A percentile compares a stretch with the other conserved stretches of the same genome.
phyloP scores from a whole-genome alignment of 2,888 invertebrate species.

The Papilio elwesi region DNA sequence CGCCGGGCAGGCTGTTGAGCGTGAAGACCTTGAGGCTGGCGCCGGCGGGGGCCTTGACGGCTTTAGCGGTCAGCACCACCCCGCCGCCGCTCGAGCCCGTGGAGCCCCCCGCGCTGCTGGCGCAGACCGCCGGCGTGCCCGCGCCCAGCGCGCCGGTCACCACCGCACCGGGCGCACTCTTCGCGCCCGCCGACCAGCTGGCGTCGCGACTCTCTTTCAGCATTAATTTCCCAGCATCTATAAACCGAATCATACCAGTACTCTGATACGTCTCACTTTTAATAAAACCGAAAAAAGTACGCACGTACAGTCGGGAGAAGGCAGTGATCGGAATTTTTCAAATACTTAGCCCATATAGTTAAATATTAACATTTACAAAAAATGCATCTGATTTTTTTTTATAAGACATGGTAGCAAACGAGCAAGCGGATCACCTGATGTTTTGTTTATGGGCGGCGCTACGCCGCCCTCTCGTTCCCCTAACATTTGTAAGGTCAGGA shows the following conservation, averaged over 20 bases:
- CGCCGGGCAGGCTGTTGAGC: conserved; percentile 47
- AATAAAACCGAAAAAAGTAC: too few species aligned
- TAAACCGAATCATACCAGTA: conserved; percentile 50
- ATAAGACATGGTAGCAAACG: too few species aligned
- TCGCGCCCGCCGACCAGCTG: conserved; percentile 3
- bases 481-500: too few species aligned
- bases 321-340: too few species aligned
- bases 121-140: conserved; percentile 18
- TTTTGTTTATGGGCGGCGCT: too few species aligned
- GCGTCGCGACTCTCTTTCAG: conserved; percentile 80
- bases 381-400: too few species aligned
- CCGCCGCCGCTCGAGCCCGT: conserved; percentile 43
- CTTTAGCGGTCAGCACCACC: conserved; percentile 58
- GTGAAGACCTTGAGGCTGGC: conserved; percentile 65
- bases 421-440: too few species aligned
- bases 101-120: conserved; percentile 29
- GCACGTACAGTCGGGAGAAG: too few species aligned
- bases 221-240: conserved; percentile 91
- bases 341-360: too few species aligned
- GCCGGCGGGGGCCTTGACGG: conserved; percentile 56
- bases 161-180: conserved; percentile 28
- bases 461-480: too few species aligned
- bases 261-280: neutral
- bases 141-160: conserved; percentile 14
- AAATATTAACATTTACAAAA: too few species aligned